Evolutionary conservation across 1,140 invertebrate species (phyloP), one percentile per base, ranked within the genome.

Genomic region (Vollenhovia emeryi): DNA sequence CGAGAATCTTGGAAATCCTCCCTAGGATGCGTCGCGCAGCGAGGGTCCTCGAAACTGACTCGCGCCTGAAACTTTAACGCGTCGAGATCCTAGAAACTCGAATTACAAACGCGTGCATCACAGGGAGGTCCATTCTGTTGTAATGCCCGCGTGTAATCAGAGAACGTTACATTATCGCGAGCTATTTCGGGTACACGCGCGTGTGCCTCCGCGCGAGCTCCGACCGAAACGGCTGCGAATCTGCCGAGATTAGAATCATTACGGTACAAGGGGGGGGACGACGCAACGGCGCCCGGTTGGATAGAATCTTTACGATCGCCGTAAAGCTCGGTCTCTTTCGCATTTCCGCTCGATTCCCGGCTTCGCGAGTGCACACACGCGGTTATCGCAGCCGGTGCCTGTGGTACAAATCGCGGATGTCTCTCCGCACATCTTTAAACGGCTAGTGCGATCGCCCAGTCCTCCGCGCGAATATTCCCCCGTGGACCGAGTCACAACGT

Each of bases 241-340:
- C 52, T 7, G 27, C 57, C 36, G n/a, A 87, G 88, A 90, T 90
- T 88, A 86, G 76, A 75, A 90, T 90, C 89, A 30, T 88, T 84
- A 84, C 73, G 79, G 64, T 79, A 57, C 30, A 50, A 52, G n/a
- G 40, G 50, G 3, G n/a, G 40, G 50, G 3, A 36, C 21, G 52
- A 27, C 48, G 74, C 73, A 55, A 55, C 30, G 11, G 6, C 43
- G 64, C 27, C 57, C 36, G 33, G 21, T 13, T 11, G 88, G 84
- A 88, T 82, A 88, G 78, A 86, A 89, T 89, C 88, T 89, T 89
- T 89, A 89, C 59, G 87, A 89, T 68, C 69, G 62, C 78, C 79
- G 57, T 87, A 85, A 88, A 87, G 50, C 59, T 15, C 74, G 66
- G 45, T 84, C 74, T 89, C 88, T 80, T 69, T 85, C 76, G 66